Base-by-base conservation (phyloP, 2,888 invertebrate species). In the Blastobasis lacticolella region DNA sequence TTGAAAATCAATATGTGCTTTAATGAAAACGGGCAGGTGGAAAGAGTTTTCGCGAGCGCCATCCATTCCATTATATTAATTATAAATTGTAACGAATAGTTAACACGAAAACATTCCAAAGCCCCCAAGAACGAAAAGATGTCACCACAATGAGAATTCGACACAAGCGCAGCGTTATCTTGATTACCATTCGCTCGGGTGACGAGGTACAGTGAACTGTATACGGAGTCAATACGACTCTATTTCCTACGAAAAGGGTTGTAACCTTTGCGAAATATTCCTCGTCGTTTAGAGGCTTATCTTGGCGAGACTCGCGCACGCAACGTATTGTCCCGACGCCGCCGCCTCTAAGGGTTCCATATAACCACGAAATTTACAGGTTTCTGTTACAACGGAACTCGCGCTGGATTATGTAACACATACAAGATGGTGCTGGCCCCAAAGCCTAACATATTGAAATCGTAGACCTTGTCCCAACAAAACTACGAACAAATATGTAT, bases 221-320 rank as follows among this genome's bases (percentile, higher is more conserved):
- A 54, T 54, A 54, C 54, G 60, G 60, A 56, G 55, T 61, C 59
- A 62, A 69, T 61, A 61, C 49, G 54, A 58, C 52, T 62, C 60
- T 56, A 69, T 68, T 72, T 73, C 62, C 66, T 65, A 62, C 58
- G 60, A 54, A 53, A 56, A 62, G 59, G 68, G 68, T 75, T 67
- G 67, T 71, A 73, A 73, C 66, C 63, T 67, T 70, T 67, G 63
- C 66, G 60, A 74, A 74, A 73, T 71, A 73, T 73, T 64, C 59
- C 63, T 62, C 65, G 72, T 64, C 64, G 67, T 71, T 69, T 58
- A 61, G 62, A 59, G 64, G 72, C 73, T 76, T 78, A 75, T 75
- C 73, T 72, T 60, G 56, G 58, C 58, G 58, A 64, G 60, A 57
- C 65, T 67, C 66, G 61, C 63, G 66, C 76, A 81, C 80, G 78